phyloP scores from a whole-genome alignment of 2,888 invertebrate genomes.

The Loripinus fragilis region DNA sequence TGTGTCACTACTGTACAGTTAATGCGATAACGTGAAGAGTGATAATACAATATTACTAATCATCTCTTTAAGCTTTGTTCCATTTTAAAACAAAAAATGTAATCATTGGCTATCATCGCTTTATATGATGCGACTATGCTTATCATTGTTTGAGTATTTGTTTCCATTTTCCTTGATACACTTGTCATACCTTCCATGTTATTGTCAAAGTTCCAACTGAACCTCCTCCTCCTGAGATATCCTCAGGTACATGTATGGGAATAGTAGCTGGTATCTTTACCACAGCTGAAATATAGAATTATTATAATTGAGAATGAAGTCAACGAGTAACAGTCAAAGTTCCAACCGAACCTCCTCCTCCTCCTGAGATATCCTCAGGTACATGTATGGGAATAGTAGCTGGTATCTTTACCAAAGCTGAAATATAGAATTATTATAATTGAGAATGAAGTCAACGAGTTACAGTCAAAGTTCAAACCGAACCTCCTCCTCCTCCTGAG shows the following conservation, averaged over 20 bases:
- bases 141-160: too few species aligned
- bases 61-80: too few species aligned
- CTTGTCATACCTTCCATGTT: slow-evolving; percentile 89
- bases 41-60: too few species aligned
- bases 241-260: slow-evolving; percentile 81
- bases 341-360: slow-evolving; percentile 96
- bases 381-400: slow-evolving; percentile 85
- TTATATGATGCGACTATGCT: too few species aligned
- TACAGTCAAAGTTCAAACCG: slow-evolving; percentile 96
- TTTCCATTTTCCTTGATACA: too few species aligned
- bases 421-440: too few species aligned
- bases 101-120: too few species aligned
- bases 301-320: too few species aligned
- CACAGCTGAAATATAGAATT: slow-evolving; percentile 33
- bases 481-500: slow-evolving; percentile 93
- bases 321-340: slow-evolving; percentile 95
- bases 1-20: too few species aligned
- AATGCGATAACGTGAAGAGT: too few species aligned
- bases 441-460: too few species aligned
- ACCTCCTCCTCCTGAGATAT: slow-evolving; percentile 93
- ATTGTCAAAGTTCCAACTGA: slow-evolving; percentile 97
- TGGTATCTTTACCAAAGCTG: slow-evolving; percentile 49
- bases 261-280: slow-evolving; percentile 84
- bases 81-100: too few species aligned
- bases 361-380: slow-evolving; percentile 88